Evolutionary conservation across 2,797 vertebrate species (phyloP), one percentile per base, ranked within the genome.

Genomic region (Parauchenoglanis punctatus): DNA sequence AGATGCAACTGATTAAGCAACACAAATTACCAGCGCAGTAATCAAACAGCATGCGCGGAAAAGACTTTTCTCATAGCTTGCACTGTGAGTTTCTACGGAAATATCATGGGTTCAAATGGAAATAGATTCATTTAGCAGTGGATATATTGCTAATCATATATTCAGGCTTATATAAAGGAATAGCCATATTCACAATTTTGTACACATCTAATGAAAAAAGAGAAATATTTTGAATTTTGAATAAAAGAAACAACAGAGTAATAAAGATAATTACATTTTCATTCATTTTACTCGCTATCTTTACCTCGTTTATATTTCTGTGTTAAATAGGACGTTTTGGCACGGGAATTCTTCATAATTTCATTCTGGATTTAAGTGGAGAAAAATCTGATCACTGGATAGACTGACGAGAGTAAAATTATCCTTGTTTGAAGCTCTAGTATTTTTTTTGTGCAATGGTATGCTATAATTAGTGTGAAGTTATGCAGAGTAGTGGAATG

Each of bases 1-100:
- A 95, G 93, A 94, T 92, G 93, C 91, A 91, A 91, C 92, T 94
- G 95, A 95, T 96, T 95, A 95, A 92, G 94, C 91, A 93, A 85
- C 59, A 93, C 85, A 93, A 61, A 81, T n/a, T 7, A 93, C 90
- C 80, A 90, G 89, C 73, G 20, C 89, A 40, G 86, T 87, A 92
- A 92, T 78, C 85, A 56, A 81, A 70, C 58, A 31, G 31, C 31
- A 76, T 31, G 7, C 23, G 31, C 2, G 3, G 54, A 75, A 75
- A 75, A 85, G 84, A 75, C 83, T 85, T 85, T 88, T 81, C 18
- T 63, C 35, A 46, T 81, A n/a, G 54, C 20, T 23, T 49, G 73
- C 13, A 40, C n/a, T 52, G 63, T 13, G 3, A 73, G 67, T 44
- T 77, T 77, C 10, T 35, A n/a, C 2, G 28, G 31, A 81, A 17